Conservation (phyloP, 2,113 vertebrate species). For the Pachyramphus minor region DNA sequence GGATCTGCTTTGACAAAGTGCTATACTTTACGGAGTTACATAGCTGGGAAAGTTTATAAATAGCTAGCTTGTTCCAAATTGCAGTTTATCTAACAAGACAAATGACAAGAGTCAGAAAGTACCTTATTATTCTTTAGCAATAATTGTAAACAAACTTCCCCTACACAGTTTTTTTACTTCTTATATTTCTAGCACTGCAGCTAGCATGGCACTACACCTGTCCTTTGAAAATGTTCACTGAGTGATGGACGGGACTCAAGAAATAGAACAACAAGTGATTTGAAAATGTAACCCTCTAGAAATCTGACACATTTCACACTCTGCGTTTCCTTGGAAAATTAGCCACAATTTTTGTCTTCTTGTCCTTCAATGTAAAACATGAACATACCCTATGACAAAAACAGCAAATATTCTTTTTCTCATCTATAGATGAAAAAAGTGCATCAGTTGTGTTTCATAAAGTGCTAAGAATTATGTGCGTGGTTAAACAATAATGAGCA, state of each 20-base stretch:
- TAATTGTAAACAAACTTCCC: slow-evolving; percentile 4
- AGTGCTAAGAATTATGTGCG: not conserved
- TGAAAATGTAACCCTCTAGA: not conserved
- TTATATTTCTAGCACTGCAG: not conserved
- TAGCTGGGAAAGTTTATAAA: slow-evolving; percentile 35
- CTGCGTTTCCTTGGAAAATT: not conserved
- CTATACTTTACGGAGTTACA: not conserved
- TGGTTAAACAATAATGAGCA: not conserved
- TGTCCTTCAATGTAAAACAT: not conserved
- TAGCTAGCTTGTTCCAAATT: not conserved
- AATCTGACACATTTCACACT: not conserved
- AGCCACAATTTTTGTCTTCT: not conserved
- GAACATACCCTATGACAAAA: not conserved
- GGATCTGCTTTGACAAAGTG: not conserved
- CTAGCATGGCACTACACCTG: not conserved
- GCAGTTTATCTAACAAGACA: slow-evolving; percentile 22
- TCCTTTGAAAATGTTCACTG: not conserved
- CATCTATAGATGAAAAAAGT: not conserved
- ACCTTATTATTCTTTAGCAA: not conserved
- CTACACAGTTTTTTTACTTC: not conserved
- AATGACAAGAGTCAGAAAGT: slow-evolving; percentile 8
- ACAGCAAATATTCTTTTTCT: not conserved
- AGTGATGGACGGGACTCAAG: not conserved
- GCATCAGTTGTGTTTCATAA: not conserved
- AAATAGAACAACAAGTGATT: not conserved